Conservation (phyloP, 2,113 vertebrate genomes). For the Centrocercus urophasianus region DNA sequence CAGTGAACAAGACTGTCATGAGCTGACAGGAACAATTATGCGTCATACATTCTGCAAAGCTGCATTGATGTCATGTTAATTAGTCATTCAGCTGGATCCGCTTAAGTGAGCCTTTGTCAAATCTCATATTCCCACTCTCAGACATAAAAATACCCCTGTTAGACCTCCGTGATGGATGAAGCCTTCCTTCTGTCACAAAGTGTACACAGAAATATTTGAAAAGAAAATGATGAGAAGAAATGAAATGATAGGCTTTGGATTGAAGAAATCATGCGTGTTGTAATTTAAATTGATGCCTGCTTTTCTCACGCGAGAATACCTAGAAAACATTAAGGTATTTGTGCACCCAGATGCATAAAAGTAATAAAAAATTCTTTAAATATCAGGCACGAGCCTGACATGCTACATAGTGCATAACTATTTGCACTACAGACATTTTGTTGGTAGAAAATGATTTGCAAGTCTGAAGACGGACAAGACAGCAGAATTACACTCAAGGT, state of each 20-base stretch:
- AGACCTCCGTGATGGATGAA: neutral
- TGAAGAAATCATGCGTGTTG: neutral
- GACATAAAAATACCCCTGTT: neutral
- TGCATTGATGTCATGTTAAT: constrained; percentile 32
- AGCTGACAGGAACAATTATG: constrained; percentile 30
- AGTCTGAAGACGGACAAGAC: neutral
- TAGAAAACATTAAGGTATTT: neutral
- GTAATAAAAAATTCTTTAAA: neutral
- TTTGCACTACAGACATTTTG: neutral
- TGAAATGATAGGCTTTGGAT: neutral
- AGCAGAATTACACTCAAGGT: neutral
- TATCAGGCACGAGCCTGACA: rapidly evolving
- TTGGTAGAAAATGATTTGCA: neutral
- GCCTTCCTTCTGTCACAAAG: neutral
- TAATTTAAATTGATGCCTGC: neutral
- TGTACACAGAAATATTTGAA: neutral
- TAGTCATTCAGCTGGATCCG: neutral
- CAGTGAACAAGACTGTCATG: neutral
- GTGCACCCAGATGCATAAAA: neutral
- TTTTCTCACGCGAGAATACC: neutral
- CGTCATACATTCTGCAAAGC: constrained; percentile 5
- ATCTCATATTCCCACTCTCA: neutral
- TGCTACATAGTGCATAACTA: neutral
- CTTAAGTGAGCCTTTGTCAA: neutral
- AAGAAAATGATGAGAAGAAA: neutral